These are phyloP conservation scores for Drosophila chauvacae DNA, from an alignment of 1,140 invertebrate species.

Conservation along the genomic window DNA sequence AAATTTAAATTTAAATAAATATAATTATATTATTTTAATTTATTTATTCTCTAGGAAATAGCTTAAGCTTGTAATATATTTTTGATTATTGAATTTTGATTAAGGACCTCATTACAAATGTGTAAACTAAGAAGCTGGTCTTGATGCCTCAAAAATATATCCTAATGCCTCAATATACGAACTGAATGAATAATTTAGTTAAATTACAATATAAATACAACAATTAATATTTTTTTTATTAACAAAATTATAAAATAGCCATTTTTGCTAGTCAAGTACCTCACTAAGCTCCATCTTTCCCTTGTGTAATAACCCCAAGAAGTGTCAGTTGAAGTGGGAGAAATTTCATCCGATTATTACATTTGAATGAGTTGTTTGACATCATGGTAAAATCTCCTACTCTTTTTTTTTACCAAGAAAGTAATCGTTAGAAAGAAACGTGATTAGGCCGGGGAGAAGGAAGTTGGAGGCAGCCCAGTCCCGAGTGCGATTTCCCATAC, in stretches of 20 bases:
- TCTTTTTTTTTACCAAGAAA: conserved; percentile 5
- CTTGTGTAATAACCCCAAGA: not conserved
- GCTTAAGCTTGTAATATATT: too few species aligned
- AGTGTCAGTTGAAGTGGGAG: not conserved
- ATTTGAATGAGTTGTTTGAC: conserved; percentile 44
- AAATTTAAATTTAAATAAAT: too few species aligned
- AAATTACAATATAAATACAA: not conserved
- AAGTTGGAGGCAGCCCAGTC: conserved; percentile 11
- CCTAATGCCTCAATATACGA: not conserved
- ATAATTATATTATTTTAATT: too few species aligned
- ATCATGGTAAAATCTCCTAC: conserved; percentile 7
- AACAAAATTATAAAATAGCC: fast-evolving
- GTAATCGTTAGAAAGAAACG: conserved; percentile 22
- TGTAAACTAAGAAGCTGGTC: not conserved
- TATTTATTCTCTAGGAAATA: too few species aligned
- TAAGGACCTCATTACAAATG: not conserved
- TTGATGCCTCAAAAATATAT: not conserved
- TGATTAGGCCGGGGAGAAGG: conserved; percentile 35
- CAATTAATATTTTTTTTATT: not conserved
- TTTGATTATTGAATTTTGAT: not conserved
- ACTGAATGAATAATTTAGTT: not conserved
- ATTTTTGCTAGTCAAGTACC: not conserved
- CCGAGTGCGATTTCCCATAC: conserved; percentile 36
- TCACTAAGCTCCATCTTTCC: not conserved
- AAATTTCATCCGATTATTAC: conserved; percentile 48